Percentiles rank a stretch among this genome's conserved stretches.
Evolutionary conservation across 2,888 invertebrate species (phyloP).

Genomic region (Caenorhabditis japonica): DNA sequence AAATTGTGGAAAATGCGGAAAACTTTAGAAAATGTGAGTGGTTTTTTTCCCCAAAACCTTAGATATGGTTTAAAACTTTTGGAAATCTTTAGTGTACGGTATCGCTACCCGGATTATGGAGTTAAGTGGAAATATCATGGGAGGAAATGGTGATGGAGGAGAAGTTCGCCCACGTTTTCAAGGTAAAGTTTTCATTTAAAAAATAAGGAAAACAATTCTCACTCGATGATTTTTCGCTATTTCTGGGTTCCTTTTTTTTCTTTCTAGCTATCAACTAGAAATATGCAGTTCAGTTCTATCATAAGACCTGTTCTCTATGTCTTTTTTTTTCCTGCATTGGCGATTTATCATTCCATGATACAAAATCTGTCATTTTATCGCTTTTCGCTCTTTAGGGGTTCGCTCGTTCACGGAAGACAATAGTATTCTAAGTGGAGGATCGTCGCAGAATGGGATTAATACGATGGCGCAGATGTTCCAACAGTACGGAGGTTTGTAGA

Average conservation of each 20-base stretch:
- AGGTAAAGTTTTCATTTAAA: conserved; percentile 41
- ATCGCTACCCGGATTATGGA: conserved; percentile 62
- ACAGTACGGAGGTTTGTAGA: conserved; percentile 56
- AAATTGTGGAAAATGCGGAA: conserved; percentile 42
- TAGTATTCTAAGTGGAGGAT: conserved; percentile 57
- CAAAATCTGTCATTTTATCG: conserved; percentile 37
- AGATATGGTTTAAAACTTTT: neutral
- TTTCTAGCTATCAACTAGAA: conserved; percentile 33
- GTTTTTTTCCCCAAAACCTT: neutral
- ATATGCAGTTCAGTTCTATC: conserved; percentile 36
- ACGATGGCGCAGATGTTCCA: conserved; percentile 58
- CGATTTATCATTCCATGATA: conserved; percentile 47
- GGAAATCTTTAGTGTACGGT: conserved; percentile 53
- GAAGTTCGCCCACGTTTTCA: conserved; percentile 55
- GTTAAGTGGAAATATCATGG: conserved; percentile 59
- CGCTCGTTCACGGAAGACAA: conserved; percentile 63
- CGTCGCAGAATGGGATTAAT: conserved; percentile 45
- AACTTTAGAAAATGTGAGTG: conserved; percentile 40
- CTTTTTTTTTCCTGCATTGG: conserved; percentile 16
- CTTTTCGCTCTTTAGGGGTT: conserved; percentile 36
- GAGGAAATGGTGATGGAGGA: conserved; percentile 43
- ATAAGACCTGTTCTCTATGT: conserved; percentile 38
- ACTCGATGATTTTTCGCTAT: no score
- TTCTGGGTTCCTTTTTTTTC: no score
- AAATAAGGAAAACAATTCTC: no score